These are phyloP conservation scores for Spheniscus humboldti DNA, from an alignment of 2,797 vertebrate species.

Conservation along the genomic window DNA sequence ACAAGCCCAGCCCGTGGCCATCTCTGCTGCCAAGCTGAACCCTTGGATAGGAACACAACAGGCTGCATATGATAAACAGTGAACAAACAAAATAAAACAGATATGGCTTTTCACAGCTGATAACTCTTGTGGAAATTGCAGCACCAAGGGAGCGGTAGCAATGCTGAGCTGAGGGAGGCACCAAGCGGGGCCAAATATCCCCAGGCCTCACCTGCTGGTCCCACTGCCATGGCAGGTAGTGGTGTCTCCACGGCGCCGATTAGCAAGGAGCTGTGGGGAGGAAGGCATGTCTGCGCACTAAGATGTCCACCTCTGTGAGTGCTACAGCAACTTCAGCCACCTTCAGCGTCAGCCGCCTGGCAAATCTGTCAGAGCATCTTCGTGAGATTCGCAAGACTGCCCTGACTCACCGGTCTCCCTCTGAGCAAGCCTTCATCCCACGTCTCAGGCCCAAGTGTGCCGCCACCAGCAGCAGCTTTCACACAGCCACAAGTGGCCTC, in stretches of 20 bases:
- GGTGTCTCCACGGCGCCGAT: accelerated
- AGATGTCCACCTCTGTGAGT: background rate
- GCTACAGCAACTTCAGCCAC: accelerated
- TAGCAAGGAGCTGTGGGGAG: background rate
- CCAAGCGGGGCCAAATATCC: background rate
- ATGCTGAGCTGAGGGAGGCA: background rate
- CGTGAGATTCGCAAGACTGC: accelerated
- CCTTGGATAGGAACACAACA: background rate
- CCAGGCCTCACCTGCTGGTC: background rate
- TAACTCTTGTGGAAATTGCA: background rate
- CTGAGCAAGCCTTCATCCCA: accelerated
- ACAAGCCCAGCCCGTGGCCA: accelerated
- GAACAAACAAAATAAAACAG: background rate
- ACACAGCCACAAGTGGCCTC: accelerated
- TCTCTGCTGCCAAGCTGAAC: background rate
- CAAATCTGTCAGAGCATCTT: background rate
- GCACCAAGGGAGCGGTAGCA: too few species aligned
- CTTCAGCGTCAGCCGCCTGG: background rate
- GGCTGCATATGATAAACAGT: accelerated
- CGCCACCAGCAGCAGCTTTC: accelerated
- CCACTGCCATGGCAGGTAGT: background rate
- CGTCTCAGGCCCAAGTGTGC: accelerated
- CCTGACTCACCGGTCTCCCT: accelerated
- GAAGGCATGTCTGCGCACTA: background rate
- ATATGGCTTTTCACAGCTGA: background rate